phyloP scores from a whole-genome alignment of 2,113 vertebrate genomes.

The Grammomys surdaster region DNA sequence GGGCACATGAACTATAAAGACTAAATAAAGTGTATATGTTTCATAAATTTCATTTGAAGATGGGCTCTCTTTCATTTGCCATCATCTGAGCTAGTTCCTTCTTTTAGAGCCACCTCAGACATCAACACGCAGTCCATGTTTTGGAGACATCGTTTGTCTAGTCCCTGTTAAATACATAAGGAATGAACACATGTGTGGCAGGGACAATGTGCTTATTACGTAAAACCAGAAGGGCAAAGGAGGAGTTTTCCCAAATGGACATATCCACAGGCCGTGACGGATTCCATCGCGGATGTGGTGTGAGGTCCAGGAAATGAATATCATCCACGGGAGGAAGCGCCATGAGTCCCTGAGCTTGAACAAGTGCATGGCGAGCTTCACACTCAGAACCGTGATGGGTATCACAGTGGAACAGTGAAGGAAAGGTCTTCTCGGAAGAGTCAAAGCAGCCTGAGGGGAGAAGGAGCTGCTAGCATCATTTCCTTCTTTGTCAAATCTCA shows the following conservation, averaged over 20 bases:
- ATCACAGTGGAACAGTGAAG: conserved; percentile 97
- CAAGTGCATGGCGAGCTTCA: conserved; percentile 92
- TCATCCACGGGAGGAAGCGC: conserved; percentile 98
- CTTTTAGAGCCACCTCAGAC: conserved; percentile 86
- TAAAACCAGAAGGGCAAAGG: conserved; percentile 97
- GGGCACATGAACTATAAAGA: conserved; percentile 32
- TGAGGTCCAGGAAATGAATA: conserved; percentile 95
- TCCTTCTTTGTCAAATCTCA: not conserved
- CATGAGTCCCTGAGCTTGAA: conserved; percentile 95
- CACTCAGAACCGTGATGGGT: conserved; percentile 90
- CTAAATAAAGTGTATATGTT: not conserved
- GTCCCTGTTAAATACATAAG: conserved; percentile 97
- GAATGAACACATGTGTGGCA: conserved; percentile 96
- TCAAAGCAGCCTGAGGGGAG: conserved; percentile 91
- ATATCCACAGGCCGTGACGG: conserved; percentile 96
- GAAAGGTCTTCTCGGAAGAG: conserved; percentile 93
- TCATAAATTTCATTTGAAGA: conserved; percentile 56
- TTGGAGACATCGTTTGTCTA: conserved; percentile 94
- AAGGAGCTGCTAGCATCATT: conserved; percentile 45
- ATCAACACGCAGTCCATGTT: conserved; percentile 94
- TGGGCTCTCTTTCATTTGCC: not conserved
- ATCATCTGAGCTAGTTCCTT: not conserved
- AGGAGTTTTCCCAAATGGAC: conserved; percentile 95
- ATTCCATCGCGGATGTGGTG: conserved; percentile 96
- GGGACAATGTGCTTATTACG: conserved; percentile 93